Conservation (phyloP, 2,113 vertebrate genomes). For the Coptodon bakossiorum region DNA sequence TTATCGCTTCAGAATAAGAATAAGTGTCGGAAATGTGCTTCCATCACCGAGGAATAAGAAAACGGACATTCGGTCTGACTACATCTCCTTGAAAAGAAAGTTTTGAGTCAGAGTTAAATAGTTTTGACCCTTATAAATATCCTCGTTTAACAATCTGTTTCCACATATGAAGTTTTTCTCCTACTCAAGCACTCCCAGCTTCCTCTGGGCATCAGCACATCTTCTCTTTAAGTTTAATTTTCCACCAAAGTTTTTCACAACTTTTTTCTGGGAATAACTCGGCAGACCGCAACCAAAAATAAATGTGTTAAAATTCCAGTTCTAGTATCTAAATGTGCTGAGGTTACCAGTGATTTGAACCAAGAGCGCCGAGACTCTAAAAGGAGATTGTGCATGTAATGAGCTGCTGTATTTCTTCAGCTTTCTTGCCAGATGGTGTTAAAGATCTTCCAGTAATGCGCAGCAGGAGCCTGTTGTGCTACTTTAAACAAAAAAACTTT, state of each 20-base stretch:
- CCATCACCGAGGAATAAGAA: background rate
- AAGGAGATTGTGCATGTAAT: background rate
- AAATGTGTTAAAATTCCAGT: background rate
- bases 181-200: background rate
- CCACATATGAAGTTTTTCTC: background rate
- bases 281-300: background rate
- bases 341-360: background rate
- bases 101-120: background rate
- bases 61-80: background rate
- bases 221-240: constrained; percentile 10
- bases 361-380: background rate
- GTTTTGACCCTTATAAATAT: background rate
- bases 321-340: background rate
- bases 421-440: background rate
- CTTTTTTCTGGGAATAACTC: background rate
- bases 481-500: background rate
- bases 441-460: background rate
- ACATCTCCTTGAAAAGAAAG: background rate
- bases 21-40: background rate
- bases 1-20: background rate
- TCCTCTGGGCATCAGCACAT: constrained; percentile 1
- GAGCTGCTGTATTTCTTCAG: background rate
- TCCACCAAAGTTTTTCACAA: background rate
- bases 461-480: background rate
- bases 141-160: background rate